Evolutionary conservation across 2,797 vertebrate species (phyloP).

Genomic region (Ambastaia sidthimunki): DNA sequence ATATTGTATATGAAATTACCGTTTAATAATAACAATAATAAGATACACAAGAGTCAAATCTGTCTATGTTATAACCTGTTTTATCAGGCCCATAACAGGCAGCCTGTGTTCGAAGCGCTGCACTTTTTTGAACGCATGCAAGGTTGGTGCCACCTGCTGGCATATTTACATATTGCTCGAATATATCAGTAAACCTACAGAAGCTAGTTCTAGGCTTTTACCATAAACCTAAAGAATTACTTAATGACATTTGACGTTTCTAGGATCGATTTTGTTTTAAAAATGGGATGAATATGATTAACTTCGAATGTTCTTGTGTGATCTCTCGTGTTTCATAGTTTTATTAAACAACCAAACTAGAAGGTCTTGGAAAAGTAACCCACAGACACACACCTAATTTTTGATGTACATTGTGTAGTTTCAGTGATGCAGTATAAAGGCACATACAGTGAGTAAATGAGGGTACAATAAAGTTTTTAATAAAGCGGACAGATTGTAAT

Average conservation of each 20-base stretch:
- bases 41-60: neutral
- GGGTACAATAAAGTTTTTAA: slow-evolving; percentile 84
- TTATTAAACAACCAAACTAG: neutral
- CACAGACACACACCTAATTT: neutral
- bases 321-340: neutral
- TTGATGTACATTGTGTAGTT: slow-evolving; percentile 5
- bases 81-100: neutral
- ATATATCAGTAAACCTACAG: too few relatives aligned
- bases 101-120: neutral
- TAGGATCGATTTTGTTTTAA: neutral
- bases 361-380: neutral
- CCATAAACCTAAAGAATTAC: neutral
- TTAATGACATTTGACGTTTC: too few relatives aligned
- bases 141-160: slow-evolving; percentile 15
- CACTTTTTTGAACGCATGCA: neutral
- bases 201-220: neutral
- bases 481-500: slow-evolving; percentile 82
- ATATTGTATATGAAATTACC: too few relatives aligned
- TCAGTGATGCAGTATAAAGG: slow-evolving; percentile 64
- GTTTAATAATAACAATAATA: too few relatives aligned
- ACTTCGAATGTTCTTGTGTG: too few relatives aligned
- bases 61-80: neutral
- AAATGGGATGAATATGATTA: neutral
- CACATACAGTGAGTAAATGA: slow-evolving; percentile 71
- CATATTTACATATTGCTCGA: neutral